These are phyloP conservation scores for Parasteatoda lunata DNA, from an alignment of 2,888 invertebrate genomes.

Conservation along the genomic window DNA sequence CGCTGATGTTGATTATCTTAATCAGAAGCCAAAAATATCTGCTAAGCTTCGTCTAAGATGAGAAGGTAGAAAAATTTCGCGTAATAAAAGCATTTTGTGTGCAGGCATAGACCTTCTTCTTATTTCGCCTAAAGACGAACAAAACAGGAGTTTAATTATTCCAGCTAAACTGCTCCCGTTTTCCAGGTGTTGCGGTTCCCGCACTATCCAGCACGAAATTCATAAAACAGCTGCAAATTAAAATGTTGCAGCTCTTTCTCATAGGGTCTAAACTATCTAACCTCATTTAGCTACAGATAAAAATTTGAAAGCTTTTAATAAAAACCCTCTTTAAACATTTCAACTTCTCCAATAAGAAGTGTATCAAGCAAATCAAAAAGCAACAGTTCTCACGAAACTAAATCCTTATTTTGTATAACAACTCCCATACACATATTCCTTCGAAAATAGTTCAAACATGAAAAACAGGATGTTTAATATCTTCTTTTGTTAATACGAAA, in stretches of 20 bases:
- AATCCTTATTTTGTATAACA: constrained; percentile 34
- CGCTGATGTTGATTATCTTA: constrained; percentile 69
- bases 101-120: constrained; percentile 50
- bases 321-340: constrained; percentile 67
- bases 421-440: neutral
- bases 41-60: constrained; percentile 61
- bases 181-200: constrained; percentile 65
- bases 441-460: no score
- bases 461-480: no score
- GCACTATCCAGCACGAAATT: constrained; percentile 65
- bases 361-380: constrained; percentile 61
- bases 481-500: no score
- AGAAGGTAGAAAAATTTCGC: constrained; percentile 62
- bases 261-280: constrained; percentile 31
- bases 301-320: constrained; percentile 66
- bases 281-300: constrained; percentile 49
- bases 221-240: constrained; percentile 68
- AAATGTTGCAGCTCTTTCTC: constrained; percentile 44
- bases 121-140: constrained; percentile 51
- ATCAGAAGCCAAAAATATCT: constrained; percentile 69
- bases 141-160: constrained; percentile 68
- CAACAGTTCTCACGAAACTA: constrained; percentile 65
- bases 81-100: constrained; percentile 68
- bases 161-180: constrained; percentile 48
- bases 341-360: constrained; percentile 61